Base-by-base conservation (phyloP, 2,113 vertebrate species). In the Diadophis punctatus region DNA sequence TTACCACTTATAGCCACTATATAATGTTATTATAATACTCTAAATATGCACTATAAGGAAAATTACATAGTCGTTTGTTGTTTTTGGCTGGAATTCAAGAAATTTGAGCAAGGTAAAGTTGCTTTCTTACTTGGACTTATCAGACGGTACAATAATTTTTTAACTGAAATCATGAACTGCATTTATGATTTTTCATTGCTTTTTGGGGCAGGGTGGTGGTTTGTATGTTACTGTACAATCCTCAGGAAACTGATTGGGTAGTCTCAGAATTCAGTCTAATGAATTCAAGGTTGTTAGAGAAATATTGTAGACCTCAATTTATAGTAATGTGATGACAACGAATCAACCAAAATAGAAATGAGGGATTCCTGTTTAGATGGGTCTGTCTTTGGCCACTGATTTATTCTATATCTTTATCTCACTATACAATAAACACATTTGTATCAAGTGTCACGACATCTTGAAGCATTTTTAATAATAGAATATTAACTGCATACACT, bases 21-120 rank as follows among this genome's bases (percentile, higher is more conserved):
- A 0, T 80, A 27, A 0, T 91, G 0, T 39, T 46, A 46, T 7
- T 63, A 49, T 34, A 46, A 74, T 48, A 23, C 3, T 86, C 46
- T 86, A 90, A 46, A 52, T 43, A 39, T 91, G n/a, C 53, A 86
- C 3, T 12, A 39, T 91, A 91, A 87, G 49, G 25, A 34, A 49
- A 86, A 48, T 8, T 49, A 91, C 8, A 56, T 7, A 91, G 12
- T 80, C 12, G 8, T 9, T 49, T 27, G 22, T 12, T 27, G 22
- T 7, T 39, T 14, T 80, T 53, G n/a, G 60, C 10, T 30, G 49
- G 14, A 68, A 90, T 91, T 27, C 8, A 48, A 9, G 39, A 91
- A 48, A 22, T 23, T 23, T 58, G 53, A 56, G 2, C 39, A 14
- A 60, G 25, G 8, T 49, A 39, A 48, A 22, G 16, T n/a, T n/a